A percentile compares a stretch with the other conserved stretches of the same genome.
Conservation (phyloP, 2,888 invertebrate genomes). For the Stenichneumon culpator region DNA sequence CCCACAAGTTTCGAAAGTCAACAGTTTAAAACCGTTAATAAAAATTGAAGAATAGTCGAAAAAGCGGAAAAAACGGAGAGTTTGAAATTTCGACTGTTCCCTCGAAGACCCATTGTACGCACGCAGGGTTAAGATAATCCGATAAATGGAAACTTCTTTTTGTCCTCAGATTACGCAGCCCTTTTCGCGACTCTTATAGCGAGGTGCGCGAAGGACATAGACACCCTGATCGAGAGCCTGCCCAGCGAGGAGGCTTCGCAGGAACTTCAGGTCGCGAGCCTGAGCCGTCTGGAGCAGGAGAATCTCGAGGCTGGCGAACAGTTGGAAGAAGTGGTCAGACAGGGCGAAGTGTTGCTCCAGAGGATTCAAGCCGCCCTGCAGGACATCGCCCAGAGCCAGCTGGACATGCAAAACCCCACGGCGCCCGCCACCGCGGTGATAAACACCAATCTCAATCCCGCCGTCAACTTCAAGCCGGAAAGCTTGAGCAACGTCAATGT, state of each 20-base stretch:
- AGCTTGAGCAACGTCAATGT: conserved; percentile 72
- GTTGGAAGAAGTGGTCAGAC: conserved; percentile 93
- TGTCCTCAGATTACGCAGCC: conserved; percentile 91
- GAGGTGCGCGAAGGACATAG: conserved; percentile 98
- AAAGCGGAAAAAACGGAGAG: too few relatives aligned
- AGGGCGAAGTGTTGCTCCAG: conserved; percentile 94
- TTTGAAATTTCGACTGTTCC: too few relatives aligned
- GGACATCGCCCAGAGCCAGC: conserved; percentile 96
- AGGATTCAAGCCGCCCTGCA: conserved; percentile 96
- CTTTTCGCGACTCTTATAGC: conserved; percentile 98
- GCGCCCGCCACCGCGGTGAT: conserved; percentile 85
- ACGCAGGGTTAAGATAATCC: not conserved
- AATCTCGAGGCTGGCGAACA: conserved; percentile 96
- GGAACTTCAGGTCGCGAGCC: conserved; percentile 94
- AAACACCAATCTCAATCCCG: conserved; percentile 77
- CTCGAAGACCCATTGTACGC: too few relatives aligned
- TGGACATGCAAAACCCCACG: conserved; percentile 93
- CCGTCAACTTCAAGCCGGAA: conserved; percentile 79
- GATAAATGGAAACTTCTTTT: not conserved
- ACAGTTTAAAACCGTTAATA: too few relatives aligned
- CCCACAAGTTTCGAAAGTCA: too few relatives aligned
- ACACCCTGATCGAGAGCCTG: conserved; percentile 97
- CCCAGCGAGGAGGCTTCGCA: conserved; percentile 98
- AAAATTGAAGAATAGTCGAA: too few relatives aligned
- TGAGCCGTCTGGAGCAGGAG: conserved; percentile 93